Base-by-base conservation (phyloP, 2,113 vertebrate species). In the Guaruba guarouba region DNA sequence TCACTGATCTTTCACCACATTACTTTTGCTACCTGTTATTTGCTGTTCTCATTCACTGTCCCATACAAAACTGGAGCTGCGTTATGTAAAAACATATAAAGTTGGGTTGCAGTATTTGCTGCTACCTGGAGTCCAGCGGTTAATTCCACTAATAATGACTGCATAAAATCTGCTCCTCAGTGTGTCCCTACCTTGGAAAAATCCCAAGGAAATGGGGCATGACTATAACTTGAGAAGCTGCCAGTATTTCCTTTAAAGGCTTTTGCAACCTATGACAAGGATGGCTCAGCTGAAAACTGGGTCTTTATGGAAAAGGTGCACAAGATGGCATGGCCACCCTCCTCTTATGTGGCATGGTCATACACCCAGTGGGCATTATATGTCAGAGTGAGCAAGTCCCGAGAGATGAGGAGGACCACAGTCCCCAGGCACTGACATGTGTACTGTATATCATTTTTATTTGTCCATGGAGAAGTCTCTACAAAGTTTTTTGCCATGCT, bases 371-470 rank as follows among this genome's bases (percentile, higher is more conserved):
- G 37, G 9, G 13, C 24, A 19, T 74, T 31, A 17, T 4, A 29
- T 69, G 35, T 24, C 44, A 67, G 23, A 59, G 22, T 19, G 22
- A 17, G 23, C 15, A 66, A 13, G 23, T 90, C 46, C 43, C 44
- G 79, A 37, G n/a, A 71, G 28, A 28, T 16, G 41, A 66, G 18
- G 17, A 7, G 10, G 7, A 71, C 31, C 48, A 41, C 22, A 41
- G 41, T 17, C 8, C 22, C 17, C 66, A 75, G n/a, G 20, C 46
- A 44, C 48, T 43, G 49, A 49, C 7, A 37, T 0, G 1, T 24
- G 25, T 39, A 29, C 23, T 1, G 1, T 23, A 3, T 20, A 27
- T 57, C 0, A 20, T 51, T 79, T 85, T 93, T 11, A 31, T 68
- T 49, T 49, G 27, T 31, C n/a, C 57, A 51, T 33, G 5, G 17